Base-by-base conservation (phyloP, 1,140 invertebrate genomes). In the Chrysoperla carnea region DNA sequence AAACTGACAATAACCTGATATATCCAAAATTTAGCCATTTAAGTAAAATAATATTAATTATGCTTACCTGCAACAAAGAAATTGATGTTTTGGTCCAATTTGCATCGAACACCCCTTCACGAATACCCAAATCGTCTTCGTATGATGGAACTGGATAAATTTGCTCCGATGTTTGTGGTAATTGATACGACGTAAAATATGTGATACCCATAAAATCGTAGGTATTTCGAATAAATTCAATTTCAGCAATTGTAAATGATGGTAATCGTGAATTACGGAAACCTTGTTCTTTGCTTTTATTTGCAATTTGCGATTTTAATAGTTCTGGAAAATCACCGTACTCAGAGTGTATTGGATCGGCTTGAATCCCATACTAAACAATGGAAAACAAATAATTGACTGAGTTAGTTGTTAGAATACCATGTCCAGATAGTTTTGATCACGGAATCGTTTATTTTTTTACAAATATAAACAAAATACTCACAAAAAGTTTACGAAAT, bases 301-400 rank as follows among this genome's bases (percentile, higher is more conserved):
- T 51, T 37, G 54, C 67, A 40, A 78, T 60, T 33, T 61, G 52
- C 8, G 58, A 50, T 41, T 69, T 64, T 70, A 81, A 73, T 0
- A 71, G 43, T 15, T 52, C 46, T 0, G 78, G 74, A 56, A 79
- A 81, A 52, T 78, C 72, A 0, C 78, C 77, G 0, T 57, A 44
- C 40, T 54, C 39, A 0, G 66, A 66, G 56, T 70, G 71, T 43
- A 80, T 70, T 12, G 74, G 73, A 52, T 80, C 57, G 0, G 70
- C 65, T 40, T 67, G 68, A 75, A 74, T 78, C 8, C 78, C 78
- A 33, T 68, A 60, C 69, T 73, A 52, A 37, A 64, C n/a, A n/a
- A n/a, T n/a, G n/a, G n/a, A n/a, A n/a, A n/a, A n/a, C n/a, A n/a
- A n/a, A n/a, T n/a, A n/a, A n/a, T n/a, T n/a, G n/a, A n/a, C n/a